A percentile compares a stretch with the other conserved stretches of the same genome.
These are phyloP conservation scores for Caenorhabditis sulstoni DNA, from an alignment of 2,888 invertebrate genomes.

Conservation along the genomic window DNA sequence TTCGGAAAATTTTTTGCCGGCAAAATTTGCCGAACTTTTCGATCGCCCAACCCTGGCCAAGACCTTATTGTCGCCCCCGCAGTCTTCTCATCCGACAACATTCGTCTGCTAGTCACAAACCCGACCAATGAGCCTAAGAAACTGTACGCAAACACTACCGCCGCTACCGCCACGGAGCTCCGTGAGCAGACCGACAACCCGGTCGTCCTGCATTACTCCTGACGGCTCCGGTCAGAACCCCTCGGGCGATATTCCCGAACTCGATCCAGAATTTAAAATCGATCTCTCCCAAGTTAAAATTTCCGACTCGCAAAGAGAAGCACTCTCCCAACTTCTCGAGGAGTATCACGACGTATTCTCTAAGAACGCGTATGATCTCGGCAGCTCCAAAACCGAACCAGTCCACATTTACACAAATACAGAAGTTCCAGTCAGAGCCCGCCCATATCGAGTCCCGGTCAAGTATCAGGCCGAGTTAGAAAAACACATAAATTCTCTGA, in stretches of 20 bases:
- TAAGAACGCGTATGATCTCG: conserved; percentile 63
- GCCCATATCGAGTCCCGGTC: too few relatives aligned
- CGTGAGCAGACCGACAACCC: conserved; percentile 3
- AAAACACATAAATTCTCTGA: conserved; percentile 62
- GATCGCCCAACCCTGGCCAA: too few relatives aligned
- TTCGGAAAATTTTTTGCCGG: too few relatives aligned
- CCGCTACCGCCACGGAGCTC: too few relatives aligned
- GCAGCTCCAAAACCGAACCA: conserved; percentile 48
- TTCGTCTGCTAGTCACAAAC: neutral
- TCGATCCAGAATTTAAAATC: conserved; percentile 17
- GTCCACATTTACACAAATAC: conserved; percentile 66
- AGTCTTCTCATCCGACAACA: too few relatives aligned
- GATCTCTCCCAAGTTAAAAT: neutral
- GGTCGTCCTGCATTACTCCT: too few relatives aligned
- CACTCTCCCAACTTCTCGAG: neutral
- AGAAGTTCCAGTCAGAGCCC: too few relatives aligned
- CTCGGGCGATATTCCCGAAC: neutral
- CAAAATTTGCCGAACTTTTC: too few relatives aligned
- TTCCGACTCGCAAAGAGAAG: neutral
- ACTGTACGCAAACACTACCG: too few relatives aligned
- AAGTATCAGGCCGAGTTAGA: conserved; percentile 62
- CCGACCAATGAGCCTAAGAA: conserved; percentile 22
- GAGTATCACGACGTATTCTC: conserved; percentile 61
- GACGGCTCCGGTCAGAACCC: too few relatives aligned
- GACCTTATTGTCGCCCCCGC: conserved; percentile 21